Evolutionary conservation across 1,140 invertebrate species (phyloP).

Genomic region (Probaryconus sp.): DNA sequence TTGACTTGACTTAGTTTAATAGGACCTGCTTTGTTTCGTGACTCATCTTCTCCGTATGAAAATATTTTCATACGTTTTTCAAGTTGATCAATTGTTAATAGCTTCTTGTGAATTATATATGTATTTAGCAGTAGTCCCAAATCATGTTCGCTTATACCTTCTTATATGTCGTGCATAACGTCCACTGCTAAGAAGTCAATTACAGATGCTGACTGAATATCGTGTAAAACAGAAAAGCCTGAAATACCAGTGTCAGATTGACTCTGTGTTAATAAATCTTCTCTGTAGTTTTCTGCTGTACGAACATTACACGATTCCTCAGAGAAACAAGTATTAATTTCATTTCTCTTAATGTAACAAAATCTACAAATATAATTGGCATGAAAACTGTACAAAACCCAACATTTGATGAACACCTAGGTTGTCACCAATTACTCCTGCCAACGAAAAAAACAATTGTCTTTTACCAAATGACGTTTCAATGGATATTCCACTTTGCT

Average conservation of each 20-base stretch:
- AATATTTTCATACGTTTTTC: constrained; percentile 7
- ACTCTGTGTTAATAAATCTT: constrained; percentile 17
- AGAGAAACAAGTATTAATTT: constrained; percentile 20
- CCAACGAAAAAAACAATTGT: constrained; percentile 32
- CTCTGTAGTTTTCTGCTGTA: constrained; percentile 12
- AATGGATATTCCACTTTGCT: constrained; percentile 14
- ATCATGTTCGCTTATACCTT: constrained; percentile 14
- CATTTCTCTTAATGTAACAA: constrained; percentile 29
- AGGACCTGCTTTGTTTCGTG: constrained; percentile 18
- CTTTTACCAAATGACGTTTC: neutral
- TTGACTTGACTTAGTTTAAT: constrained; percentile 9
- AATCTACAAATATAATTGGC: constrained; percentile 31
- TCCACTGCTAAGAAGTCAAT: constrained; percentile 13
- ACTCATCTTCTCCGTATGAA: constrained; percentile 17
- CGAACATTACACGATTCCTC: constrained; percentile 19
- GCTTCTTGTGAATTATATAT: constrained; percentile 1
- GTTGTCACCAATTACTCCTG: constrained; percentile 39
- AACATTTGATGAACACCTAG: constrained; percentile 39
- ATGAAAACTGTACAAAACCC: constrained; percentile 43
- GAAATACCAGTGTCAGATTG: constrained; percentile 12
- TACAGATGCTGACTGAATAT: constrained; percentile 1
- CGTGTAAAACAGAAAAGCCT: constrained; percentile 12
- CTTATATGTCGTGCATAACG: constrained; percentile 22
- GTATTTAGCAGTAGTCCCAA: constrained; percentile 12
- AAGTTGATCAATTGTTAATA: constrained; percentile 2